A percentile compares a stretch with the other conserved stretches of the same genome.
Evolutionary conservation across 2,113 vertebrate species (phyloP).

Genomic region (Vulpes lagopus): DNA sequence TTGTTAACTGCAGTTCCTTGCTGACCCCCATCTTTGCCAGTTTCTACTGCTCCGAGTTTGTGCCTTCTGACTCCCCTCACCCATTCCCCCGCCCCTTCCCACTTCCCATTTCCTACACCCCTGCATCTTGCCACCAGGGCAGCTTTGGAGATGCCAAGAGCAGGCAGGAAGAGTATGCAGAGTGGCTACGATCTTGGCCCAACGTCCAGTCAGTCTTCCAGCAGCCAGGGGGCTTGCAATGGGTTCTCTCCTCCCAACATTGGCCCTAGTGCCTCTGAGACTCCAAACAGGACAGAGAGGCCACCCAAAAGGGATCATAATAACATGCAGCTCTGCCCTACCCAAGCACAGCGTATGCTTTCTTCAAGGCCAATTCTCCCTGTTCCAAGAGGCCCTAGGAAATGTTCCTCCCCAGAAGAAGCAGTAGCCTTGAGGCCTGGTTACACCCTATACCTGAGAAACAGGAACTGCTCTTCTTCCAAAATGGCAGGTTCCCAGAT

Average conservation of each 20-base stretch:
- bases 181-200: background rate
- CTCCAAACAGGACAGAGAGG: background rate
- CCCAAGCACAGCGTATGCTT: rapidly evolving
- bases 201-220: background rate
- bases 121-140: background rate
- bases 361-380: background rate
- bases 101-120: background rate
- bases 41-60: background rate
- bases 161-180: background rate
- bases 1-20: background rate
- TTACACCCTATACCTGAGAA: background rate
- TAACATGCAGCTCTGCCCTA: background rate
- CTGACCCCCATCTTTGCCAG: background rate
- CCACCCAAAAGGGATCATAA: background rate
- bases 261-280: background rate
- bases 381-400: background rate
- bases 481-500: background rate
- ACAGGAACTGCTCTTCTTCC: background rate
- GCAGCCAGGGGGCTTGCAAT: background rate
- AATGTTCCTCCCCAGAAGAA: background rate
- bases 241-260: background rate
- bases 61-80: background rate
- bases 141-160: background rate
- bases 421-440: background rate
- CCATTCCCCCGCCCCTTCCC: no score